Evolutionary conservation across 2,797 vertebrate species (phyloP).

Genomic region (Acrossocheilus wenchowensis): DNA sequence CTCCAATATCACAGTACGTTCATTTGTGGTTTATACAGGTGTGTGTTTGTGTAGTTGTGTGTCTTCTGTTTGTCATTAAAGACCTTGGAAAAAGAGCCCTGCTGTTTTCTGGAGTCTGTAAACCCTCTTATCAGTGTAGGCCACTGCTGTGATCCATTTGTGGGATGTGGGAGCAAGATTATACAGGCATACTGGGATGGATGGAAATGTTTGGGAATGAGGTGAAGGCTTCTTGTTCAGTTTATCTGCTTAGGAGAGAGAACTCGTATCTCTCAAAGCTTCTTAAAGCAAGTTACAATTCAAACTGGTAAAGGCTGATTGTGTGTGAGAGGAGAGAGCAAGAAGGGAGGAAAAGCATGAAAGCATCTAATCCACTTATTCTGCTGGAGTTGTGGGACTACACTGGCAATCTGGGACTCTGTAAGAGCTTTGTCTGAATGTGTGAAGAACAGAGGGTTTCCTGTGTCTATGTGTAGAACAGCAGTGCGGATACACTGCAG

Average conservation of each 20-base stretch:
- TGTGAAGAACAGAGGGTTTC: conserved; percentile 10
- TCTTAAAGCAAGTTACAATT: conserved; percentile 7
- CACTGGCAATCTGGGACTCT: conserved; percentile 22
- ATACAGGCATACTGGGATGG: neutral
- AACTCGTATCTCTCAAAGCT: neutral
- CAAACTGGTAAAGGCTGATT: conserved; percentile 3
- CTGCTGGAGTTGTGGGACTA: conserved; percentile 19
- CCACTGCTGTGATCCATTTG: conserved; percentile 34
- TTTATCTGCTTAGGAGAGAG: conserved; percentile 12
- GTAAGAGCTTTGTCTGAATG: conserved; percentile 4
- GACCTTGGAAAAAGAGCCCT: neutral
- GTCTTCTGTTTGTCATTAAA: conserved; percentile 21
- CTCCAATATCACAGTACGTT: conserved; percentile 47
- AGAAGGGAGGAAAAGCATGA: neutral
- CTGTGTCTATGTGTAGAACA: neutral
- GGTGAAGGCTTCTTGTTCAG: neutral
- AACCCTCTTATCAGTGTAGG: conserved; percentile 51
- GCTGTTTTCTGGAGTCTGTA: conserved; percentile 28
- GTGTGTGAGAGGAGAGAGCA: conserved; percentile 11
- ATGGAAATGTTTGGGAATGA: neutral
- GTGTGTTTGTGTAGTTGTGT: conserved; percentile 5
- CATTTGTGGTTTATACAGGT: neutral
- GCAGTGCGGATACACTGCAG: neutral
- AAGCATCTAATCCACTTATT: conserved; percentile 33
- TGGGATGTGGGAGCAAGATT: conserved; percentile 10